Evolutionary conservation across 1,140 invertebrate genomes (phyloP).

Genomic region (Chionoecetes opilio): DNA sequence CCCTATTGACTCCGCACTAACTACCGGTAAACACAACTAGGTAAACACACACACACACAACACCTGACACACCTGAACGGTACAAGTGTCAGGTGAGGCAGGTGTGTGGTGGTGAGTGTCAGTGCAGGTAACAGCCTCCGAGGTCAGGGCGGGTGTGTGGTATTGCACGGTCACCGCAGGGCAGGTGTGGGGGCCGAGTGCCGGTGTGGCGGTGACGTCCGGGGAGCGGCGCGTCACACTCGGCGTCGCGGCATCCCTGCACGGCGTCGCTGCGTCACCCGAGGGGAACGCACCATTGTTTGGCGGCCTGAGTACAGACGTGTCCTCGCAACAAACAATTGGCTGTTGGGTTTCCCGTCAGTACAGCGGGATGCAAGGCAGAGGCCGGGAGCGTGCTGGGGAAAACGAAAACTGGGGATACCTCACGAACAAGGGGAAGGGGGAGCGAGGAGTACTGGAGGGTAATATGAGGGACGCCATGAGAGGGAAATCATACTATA

Average conservation of each 20-base stretch:
- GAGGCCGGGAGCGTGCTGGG: not conserved
- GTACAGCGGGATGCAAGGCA: not conserved
- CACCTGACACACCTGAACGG: not conserved
- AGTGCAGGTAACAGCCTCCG: not conserved
- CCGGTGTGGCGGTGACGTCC: not conserved
- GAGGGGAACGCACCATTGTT: not conserved
- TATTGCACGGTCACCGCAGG: not conserved
- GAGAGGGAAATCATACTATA: too few species aligned
- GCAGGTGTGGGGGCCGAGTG: not conserved
- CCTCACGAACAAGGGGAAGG: too few species aligned
- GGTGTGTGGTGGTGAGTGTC: not conserved
- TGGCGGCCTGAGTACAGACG: not conserved
- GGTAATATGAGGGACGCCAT: too few species aligned
- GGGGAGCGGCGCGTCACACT: not conserved
- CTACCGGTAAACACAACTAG: too few species aligned
- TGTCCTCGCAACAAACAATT: not conserved
- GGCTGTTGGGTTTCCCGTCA: not conserved
- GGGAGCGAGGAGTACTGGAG: too few species aligned
- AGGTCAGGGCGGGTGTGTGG: not conserved
- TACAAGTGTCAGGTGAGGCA: not conserved
- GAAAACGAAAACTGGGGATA: not conserved
- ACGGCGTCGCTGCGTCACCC: not conserved
- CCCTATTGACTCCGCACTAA: too few species aligned
- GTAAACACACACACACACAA: too few species aligned
- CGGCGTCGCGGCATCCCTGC: not conserved